Base-by-base conservation (phyloP, 2,113 vertebrate species). In the Colistium nudipinnis region DNA sequence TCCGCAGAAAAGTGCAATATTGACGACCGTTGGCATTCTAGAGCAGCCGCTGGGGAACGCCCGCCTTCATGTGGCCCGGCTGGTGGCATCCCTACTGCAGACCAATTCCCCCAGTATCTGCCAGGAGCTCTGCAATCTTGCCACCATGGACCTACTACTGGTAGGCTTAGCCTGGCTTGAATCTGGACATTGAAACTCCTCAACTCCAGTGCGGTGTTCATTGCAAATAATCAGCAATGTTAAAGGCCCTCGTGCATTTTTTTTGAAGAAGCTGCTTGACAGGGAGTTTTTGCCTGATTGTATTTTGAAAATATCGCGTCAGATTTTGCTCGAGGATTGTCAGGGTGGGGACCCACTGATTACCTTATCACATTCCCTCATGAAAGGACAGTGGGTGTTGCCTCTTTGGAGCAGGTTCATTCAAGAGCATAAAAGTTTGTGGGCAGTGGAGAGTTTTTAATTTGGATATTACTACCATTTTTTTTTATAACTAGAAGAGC, bases 11-110 rank as follows among this genome's bases (percentile, higher is more conserved):
- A 81, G 92, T 78, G 94, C 97, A 19, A 97, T 98, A 93, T 92
- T 98, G 77, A 98, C 96, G 5, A 98, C 96, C 11, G 93, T 98
- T 12, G 97, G 97, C 4, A 74, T 98, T 84, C 87, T 99, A 71
- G 96, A 99, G 85, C 95, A 97, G 92, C 97, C 97, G 0, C 91
- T 99, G 81, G 97, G 97, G 19, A 98, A 95, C 0, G 94, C 96
- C 25, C 95, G 97, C 39, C 95, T 98, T 61, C 97, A 98, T 0
- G 93, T 95, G 3, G 94, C 96, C 17, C 95, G 95, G 3, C 92
- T 99, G 19, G 93, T 98, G 66, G 97, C 97, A 1, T 94, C 97
- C 3, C 91, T 99, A 80, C 93, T 99, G 51, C 95, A 97, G 89
- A 95, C 94, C 16, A 94, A 90, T 86, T 93, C 94, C 0, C 92